Conservation (phyloP, 1,140 invertebrate species). For the Pentalonia nigronervosa region DNA sequence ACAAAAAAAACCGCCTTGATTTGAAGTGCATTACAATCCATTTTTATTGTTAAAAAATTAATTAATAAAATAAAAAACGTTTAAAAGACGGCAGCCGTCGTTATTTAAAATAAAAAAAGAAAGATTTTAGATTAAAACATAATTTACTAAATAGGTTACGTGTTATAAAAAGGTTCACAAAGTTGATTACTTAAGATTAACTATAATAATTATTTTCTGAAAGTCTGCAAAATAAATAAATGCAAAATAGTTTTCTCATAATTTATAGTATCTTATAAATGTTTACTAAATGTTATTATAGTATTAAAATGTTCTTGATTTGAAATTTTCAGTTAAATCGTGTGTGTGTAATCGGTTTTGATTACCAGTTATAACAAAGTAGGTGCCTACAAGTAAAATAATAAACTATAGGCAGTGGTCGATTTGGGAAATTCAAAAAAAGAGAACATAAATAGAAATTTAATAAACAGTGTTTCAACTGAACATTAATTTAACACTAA, state of each 20-base stretch:
- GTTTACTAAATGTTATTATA: background rate
- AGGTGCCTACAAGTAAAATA: no score
- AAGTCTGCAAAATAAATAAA: background rate
- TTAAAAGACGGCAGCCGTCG: background rate
- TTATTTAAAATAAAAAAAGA: background rate
- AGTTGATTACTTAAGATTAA: background rate
- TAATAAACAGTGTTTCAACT: no score
- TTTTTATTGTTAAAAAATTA: background rate
- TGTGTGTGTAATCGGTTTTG: background rate
- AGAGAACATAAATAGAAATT: no score
- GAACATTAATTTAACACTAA: no score
- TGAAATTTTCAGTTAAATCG: background rate
- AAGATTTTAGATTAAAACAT: background rate
- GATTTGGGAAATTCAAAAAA: no score
- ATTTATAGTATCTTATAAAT: no score
- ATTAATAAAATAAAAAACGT: background rate
- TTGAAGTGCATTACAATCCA: background rate
- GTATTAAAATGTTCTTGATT: background rate
- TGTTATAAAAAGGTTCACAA: background rate
- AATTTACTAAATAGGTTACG: conserved; percentile 7
- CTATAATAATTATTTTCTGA: background rate
- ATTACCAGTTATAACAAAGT: no score
- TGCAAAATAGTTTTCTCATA: background rate
- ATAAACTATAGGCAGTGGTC: no score
- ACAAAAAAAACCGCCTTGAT: background rate